A percentile compares a stretch with the other conserved stretches of the same genome.
Conservation (phyloP, 1,140 invertebrate genomes). For the Bemisia tabaci region DNA sequence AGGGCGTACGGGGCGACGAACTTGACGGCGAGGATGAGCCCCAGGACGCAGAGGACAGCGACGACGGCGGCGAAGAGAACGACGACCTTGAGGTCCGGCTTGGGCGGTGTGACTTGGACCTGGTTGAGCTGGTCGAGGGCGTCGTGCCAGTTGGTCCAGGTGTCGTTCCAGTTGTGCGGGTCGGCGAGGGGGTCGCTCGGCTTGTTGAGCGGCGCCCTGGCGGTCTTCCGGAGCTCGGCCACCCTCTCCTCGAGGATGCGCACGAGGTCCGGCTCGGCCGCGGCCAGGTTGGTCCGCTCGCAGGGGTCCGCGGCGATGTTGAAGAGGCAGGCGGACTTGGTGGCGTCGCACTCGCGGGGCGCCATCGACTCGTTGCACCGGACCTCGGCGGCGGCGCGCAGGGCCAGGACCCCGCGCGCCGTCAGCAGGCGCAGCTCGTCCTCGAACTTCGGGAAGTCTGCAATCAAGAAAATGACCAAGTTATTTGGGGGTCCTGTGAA, state of each 20-base stretch:
- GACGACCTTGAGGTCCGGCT: not conserved
- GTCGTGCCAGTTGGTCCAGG: slow-evolving; percentile 42
- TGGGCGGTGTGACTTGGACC: slow-evolving; percentile 39
- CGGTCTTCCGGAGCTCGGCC: slow-evolving; percentile 22
- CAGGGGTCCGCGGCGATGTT: slow-evolving; percentile 61
- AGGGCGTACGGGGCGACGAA: not conserved
- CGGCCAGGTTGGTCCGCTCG: slow-evolving; percentile 52
- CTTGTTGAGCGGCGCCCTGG: slow-evolving; percentile 37
- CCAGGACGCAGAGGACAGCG: not conserved
- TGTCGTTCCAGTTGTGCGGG: slow-evolving; percentile 38
- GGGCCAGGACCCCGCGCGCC: not conserved
- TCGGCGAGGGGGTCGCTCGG: slow-evolving; percentile 37
- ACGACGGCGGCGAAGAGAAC: not conserved
- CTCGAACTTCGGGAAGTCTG: not conserved
- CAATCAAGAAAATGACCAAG: not conserved
- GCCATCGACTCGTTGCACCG: not conserved
- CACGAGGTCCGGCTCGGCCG: slow-evolving; percentile 31
- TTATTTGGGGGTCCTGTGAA: too few species aligned
- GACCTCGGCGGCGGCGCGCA: not conserved
- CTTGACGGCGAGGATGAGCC: not conserved
- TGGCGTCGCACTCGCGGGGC: not conserved
- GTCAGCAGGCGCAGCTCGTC: not conserved
- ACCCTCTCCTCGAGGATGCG: slow-evolving; percentile 34
- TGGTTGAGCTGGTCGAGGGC: slow-evolving; percentile 37
- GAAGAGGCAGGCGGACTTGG: slow-evolving; percentile 49